Evolutionary conservation across 1,140 invertebrate genomes (phyloP).

Genomic region (Hycleus phaleratus): DNA sequence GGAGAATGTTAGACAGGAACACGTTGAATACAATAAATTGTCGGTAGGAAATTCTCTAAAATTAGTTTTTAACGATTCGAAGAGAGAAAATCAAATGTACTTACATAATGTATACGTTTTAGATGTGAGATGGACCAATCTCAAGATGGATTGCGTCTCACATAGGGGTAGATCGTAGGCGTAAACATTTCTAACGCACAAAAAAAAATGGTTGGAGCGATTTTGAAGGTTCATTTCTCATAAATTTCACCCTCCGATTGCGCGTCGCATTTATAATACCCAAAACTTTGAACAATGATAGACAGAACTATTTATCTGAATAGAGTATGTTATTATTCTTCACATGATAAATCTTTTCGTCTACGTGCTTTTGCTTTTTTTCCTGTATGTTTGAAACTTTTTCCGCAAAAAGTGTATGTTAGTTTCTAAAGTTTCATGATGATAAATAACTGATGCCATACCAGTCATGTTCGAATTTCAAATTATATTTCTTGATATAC

Average conservation of each 20-base stretch:
- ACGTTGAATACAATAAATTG: too few relatives aligned
- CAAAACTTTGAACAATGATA: constrained; percentile 35
- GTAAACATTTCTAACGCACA: constrained; percentile 15
- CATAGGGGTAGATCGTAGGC: constrained; percentile 19
- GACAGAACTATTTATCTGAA: constrained; percentile 37
- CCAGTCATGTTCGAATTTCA: too few relatives aligned
- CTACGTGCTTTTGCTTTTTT: not conserved
- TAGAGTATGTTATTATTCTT: constrained; percentile 35
- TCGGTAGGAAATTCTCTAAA: too few relatives aligned
- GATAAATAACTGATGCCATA: constrained; percentile 2
- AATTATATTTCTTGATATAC: too few relatives aligned
- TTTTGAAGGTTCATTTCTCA: constrained; percentile 36
- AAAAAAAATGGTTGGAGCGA: constrained; percentile 21
- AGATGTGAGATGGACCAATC: constrained; percentile 20
- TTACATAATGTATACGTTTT: not conserved
- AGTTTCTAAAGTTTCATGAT: constrained; percentile 7
- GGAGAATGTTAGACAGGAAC: not conserved
- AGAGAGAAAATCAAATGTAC: too few relatives aligned
- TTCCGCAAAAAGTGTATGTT: constrained; percentile 3
- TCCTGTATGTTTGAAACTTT: too few relatives aligned
- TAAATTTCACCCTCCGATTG: constrained; percentile 31
- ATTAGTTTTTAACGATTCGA: not conserved
- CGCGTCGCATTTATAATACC: constrained; percentile 31
- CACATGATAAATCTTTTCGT: constrained; percentile 34
- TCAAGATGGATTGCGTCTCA: constrained; percentile 19